Evolutionary conservation across 2,113 vertebrate genomes (phyloP).

Genomic region (Pandion haliaetus): DNA sequence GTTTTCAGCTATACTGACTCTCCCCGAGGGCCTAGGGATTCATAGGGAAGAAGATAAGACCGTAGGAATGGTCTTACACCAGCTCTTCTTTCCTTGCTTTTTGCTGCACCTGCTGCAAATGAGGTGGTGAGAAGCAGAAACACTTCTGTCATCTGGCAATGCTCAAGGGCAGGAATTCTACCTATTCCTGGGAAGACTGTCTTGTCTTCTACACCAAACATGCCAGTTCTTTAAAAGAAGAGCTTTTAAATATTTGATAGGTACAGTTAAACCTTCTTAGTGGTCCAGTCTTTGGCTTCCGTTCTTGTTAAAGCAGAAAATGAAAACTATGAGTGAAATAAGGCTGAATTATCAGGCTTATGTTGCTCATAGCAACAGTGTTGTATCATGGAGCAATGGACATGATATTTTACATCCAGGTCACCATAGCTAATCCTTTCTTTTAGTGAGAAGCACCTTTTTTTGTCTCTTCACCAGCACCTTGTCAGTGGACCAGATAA

Average conservation of each 20-base stretch:
- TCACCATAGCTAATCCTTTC: background rate
- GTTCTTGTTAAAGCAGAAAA: background rate
- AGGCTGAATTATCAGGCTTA: background rate
- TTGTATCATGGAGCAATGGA: background rate
- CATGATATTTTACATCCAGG: background rate
- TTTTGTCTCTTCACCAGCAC: background rate
- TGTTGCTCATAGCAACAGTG: background rate
- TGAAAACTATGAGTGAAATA: background rate
- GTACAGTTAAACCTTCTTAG: background rate
- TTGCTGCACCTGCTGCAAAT: background rate
- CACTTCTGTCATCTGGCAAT: background rate
- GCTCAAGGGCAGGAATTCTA: background rate
- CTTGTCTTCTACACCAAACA: background rate
- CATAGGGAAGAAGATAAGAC: background rate
- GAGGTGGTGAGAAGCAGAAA: background rate
- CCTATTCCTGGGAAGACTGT: background rate
- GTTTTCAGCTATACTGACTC: background rate
- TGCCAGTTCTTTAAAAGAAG: background rate
- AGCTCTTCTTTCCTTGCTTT: background rate
- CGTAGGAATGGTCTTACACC: background rate
- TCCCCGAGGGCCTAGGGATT: background rate
- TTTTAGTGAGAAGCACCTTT: background rate
- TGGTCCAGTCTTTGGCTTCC: background rate
- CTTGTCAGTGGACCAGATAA: background rate
- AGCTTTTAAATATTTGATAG: background rate